A percentile compares a stretch with the other conserved stretches of the same genome.
These are phyloP conservation scores for Heliothis subflexa DNA, from an alignment of 1,140 invertebrate genomes.

Conservation along the genomic window DNA sequence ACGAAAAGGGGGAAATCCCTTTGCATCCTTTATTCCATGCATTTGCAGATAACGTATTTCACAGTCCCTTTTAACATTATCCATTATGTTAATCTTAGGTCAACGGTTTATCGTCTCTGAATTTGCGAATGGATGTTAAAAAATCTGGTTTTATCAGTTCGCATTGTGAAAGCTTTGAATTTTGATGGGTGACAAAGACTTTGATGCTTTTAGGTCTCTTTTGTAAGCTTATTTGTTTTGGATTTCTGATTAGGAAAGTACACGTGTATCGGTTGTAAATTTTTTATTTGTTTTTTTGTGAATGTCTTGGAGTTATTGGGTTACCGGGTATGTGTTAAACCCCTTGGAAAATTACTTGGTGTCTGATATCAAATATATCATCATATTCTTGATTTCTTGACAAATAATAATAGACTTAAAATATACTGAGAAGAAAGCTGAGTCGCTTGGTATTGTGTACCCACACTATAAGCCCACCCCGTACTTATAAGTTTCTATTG, in stretches of 20 bases:
- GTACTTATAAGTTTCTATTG: too few species aligned
- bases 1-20: slow-evolving; percentile 66
- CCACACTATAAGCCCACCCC: too few species aligned
- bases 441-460: too few species aligned
- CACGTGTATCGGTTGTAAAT: slow-evolving; percentile 12
- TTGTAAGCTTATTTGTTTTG: slow-evolving; percentile 27
- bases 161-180: slow-evolving; percentile 42
- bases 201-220: slow-evolving; percentile 29
- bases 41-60: slow-evolving; percentile 66
- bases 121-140: slow-evolving; percentile 58
- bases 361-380: too few species aligned
- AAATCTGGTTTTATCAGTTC: slow-evolving; percentile 57
- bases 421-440: too few species aligned
- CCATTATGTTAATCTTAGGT: slow-evolving; percentile 74
- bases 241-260: neutral
- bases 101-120: slow-evolving; percentile 66
- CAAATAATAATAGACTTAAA: too few species aligned
- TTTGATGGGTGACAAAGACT: slow-evolving; percentile 46
- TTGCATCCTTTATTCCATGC: slow-evolving; percentile 64
- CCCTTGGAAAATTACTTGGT: neutral
- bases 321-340: too few species aligned
- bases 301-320: too few species aligned
- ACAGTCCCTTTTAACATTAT: slow-evolving; percentile 68
- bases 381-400: too few species aligned
- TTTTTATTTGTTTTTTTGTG: too few species aligned